Evolutionary conservation across 2,113 vertebrate genomes (phyloP), one percentile per base, ranked within the genome.

Genomic region (Stigmatopora nigra): DNA sequence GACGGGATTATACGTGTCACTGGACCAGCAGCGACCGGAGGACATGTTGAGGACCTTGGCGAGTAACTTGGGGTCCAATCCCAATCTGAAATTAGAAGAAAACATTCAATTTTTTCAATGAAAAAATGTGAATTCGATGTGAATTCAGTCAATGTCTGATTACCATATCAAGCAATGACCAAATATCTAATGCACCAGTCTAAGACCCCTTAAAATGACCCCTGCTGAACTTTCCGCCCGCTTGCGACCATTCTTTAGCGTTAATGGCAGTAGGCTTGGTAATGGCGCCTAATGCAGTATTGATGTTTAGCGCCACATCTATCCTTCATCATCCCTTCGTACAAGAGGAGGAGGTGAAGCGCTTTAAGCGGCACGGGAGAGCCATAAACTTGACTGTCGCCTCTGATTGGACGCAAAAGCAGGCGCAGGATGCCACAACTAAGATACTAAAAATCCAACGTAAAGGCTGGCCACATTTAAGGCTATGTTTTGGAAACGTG

Each of bases 11-110:
- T 99, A 99, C 0, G 91, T 91, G 80, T 99, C 97, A 61, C 95
- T 99, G 90, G 97, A 97, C 97, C 97, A 99, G 86, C 97, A 99
- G 64, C 97, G 93, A 73, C 97, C 97, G 35, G 92, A 94, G 44
- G 95, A 95, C 93, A 97, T 98, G 90, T 98, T 98, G 74, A 98
- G 90, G 84, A 99, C 91, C 91, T 94, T 90, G 74, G 94, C 86
- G 90, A 98, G 85, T 17, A 98, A 91, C 84, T 95, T 96, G 63
- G 95, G 96, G 90, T 98, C 96, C 90, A 98, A 91, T 80, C 96
- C 96, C 88, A 98, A 90, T 87, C 96, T 98, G 91, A 80, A 78
- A 90, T n/a, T 78, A 63, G 88, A 81, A 57, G 4, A 31, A 31
- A 31, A 31, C 25, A 31, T 31, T 3, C 25, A 31, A 2, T 31